Evolutionary conservation across 2,888 invertebrate genomes (phyloP).

Genomic region (Alsophila aescularia): DNA sequence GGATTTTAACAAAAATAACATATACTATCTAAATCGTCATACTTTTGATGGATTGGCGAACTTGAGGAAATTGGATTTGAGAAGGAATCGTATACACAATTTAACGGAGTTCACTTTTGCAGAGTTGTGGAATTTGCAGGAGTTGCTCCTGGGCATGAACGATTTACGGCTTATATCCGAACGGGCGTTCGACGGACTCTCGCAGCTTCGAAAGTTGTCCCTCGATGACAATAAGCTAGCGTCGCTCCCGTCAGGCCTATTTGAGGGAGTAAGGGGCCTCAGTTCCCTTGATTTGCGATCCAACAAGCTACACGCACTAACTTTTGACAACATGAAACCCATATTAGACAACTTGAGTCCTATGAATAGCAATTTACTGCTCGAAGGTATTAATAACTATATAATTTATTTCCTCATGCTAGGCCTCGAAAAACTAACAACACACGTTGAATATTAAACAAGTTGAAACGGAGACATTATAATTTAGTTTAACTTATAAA

Average conservation of each 20-base stretch:
- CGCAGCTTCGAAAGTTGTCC: constrained; percentile 88
- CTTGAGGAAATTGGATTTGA: constrained; percentile 89
- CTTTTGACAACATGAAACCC: constrained; percentile 90
- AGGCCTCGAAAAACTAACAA: constrained; percentile 69
- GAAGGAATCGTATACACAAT: constrained; percentile 89
- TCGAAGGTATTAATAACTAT: constrained; percentile 87
- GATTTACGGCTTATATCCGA: constrained; percentile 89
- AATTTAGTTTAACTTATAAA: constrained; percentile 71
- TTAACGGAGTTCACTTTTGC: constrained; percentile 92
- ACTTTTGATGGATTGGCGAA: constrained; percentile 91
- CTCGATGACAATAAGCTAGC: constrained; percentile 91
- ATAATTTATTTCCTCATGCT: constrained; percentile 59
- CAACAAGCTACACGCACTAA: constrained; percentile 90
- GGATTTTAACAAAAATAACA: constrained; percentile 91
- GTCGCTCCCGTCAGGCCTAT: constrained; percentile 87
- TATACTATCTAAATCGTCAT: constrained; percentile 89
- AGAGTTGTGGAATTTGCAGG: constrained; percentile 89
- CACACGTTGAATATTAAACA: constrained; percentile 74
- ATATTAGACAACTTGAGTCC: constrained; percentile 91
- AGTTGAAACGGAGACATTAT: constrained; percentile 65
- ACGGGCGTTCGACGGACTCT: constrained; percentile 90
- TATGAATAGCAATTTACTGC: constrained; percentile 88
- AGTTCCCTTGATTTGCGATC: constrained; percentile 90
- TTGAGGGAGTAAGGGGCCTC: constrained; percentile 89
- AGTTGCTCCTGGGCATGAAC: constrained; percentile 88